Conservation (phyloP, 2,113 vertebrate species). For the Melanotaenia duboulayi region DNA sequence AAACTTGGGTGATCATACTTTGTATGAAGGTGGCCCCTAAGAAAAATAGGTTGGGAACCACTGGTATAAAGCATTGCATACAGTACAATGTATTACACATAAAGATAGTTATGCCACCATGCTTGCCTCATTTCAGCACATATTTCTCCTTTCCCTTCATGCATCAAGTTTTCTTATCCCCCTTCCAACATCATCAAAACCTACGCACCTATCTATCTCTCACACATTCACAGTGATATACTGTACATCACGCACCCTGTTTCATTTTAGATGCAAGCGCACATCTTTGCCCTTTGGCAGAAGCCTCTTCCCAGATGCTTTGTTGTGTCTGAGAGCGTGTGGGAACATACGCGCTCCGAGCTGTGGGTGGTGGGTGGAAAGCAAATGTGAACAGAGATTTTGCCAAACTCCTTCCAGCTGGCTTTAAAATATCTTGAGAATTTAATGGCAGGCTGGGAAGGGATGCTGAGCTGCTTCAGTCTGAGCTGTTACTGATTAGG, state of each 20-base stretch:
- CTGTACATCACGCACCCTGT: constrained; percentile 29
- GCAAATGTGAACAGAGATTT: constrained; percentile 67
- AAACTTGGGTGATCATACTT: too few relatives aligned
- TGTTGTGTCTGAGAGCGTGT: constrained; percentile 77
- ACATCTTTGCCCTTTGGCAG: constrained; percentile 66
- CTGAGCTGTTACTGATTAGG: constrained; percentile 25
- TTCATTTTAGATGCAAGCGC: constrained; percentile 48
- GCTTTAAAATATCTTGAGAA: constrained; percentile 66
- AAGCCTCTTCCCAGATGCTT: constrained; percentile 68
- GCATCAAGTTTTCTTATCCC: constrained; percentile 8
- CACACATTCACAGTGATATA: constrained; percentile 14
- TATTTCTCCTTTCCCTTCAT: constrained; percentile 9
- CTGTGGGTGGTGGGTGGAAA: constrained; percentile 75
- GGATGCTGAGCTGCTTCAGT: constrained; percentile 42
- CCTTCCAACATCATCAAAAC: constrained; percentile 4
- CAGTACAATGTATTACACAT: background rate
- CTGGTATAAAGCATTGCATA: too few relatives aligned
- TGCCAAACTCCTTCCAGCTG: constrained; percentile 60
- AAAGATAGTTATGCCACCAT: constrained; percentile 5
- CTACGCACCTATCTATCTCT: constrained; percentile 35
- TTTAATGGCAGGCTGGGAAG: constrained; percentile 47
- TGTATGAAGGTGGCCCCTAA: too few relatives aligned
- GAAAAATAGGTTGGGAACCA: too few relatives aligned
- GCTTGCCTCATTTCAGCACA: constrained; percentile 4
- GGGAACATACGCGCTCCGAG: constrained; percentile 71